Percentiles rank a stretch among this genome's conserved stretches.
Conservation (phyloP, 2,113 vertebrate genomes). For the Strix aluco region DNA sequence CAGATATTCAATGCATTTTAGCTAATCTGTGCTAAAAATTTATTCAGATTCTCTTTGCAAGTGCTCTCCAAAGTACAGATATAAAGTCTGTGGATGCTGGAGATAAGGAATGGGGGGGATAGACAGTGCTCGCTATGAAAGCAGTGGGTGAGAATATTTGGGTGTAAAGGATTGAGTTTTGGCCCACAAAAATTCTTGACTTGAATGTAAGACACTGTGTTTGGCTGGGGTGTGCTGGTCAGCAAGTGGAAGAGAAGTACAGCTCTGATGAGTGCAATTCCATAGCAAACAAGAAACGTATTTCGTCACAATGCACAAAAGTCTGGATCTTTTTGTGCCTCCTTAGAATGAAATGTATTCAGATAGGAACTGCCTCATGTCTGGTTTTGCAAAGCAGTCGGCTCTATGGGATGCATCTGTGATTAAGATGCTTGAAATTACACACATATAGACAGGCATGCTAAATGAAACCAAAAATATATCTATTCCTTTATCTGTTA, state of each 20-base stretch:
- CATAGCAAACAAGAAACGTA: not conserved
- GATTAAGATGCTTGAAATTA: not conserved
- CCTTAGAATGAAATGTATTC: not conserved
- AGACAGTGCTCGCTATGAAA: not conserved
- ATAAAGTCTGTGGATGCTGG: not conserved
- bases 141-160: not conserved
- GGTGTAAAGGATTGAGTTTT: not conserved
- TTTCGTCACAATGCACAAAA: not conserved
- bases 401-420: not conserved
- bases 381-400: not conserved
- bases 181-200: not conserved
- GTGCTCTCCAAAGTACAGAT: not conserved
- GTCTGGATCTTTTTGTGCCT: not conserved
- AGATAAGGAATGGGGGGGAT: not conserved
- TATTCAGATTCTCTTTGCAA: not conserved
- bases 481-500: not conserved
- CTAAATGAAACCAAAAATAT: not conserved
- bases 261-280: not conserved
- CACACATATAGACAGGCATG: not conserved
- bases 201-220: not conserved
- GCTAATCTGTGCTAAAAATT: not conserved
- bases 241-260: not conserved
- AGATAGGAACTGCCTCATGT: not conserved
- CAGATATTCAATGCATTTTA: slow-evolving; percentile 21
- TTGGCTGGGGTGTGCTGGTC: not conserved